phyloP scores from a whole-genome alignment of 2,113 vertebrate genomes.

The Bagarius yarrelli region DNA sequence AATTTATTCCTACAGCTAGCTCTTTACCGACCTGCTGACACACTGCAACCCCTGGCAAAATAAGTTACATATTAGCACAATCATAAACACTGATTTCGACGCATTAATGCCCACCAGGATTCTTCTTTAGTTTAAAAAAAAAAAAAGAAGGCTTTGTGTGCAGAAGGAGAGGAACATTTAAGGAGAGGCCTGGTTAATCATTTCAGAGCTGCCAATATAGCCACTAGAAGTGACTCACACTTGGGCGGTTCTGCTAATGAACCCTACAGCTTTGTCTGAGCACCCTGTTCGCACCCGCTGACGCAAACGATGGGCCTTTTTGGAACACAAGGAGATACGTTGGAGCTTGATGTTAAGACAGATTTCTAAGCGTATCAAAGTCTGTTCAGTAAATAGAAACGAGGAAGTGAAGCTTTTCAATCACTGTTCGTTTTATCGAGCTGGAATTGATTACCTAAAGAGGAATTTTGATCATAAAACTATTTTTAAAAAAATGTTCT shows the following conservation, averaged over 20 bases:
- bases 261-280: conserved; percentile 13
- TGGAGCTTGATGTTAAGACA: background rate
- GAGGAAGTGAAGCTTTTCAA: background rate
- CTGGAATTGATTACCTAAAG: background rate
- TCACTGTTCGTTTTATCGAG: background rate
- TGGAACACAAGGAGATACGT: conserved; percentile 17
- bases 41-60: conserved; percentile 38
- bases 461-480: background rate
- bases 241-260: conserved; percentile 27
- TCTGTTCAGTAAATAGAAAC: background rate
- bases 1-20: conserved; percentile 38
- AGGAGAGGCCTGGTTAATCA: conserved; percentile 48
- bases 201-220: conserved; percentile 41
- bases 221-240: conserved; percentile 26
- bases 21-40: conserved; percentile 19
- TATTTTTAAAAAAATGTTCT: background rate
- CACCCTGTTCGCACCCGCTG: background rate
- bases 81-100: conserved; percentile 44
- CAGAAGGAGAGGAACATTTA: conserved; percentile 36
- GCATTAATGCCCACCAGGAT: conserved; percentile 13
- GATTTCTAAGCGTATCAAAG: conserved; percentile 8
- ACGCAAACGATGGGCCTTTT: background rate
- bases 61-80: conserved; percentile 34
- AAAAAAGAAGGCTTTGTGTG: conserved; percentile 36
- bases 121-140: conserved; percentile 33